phyloP scores from a whole-genome alignment of 2,797 vertebrate genomes.

The Sebastes hubbsi region DNA sequence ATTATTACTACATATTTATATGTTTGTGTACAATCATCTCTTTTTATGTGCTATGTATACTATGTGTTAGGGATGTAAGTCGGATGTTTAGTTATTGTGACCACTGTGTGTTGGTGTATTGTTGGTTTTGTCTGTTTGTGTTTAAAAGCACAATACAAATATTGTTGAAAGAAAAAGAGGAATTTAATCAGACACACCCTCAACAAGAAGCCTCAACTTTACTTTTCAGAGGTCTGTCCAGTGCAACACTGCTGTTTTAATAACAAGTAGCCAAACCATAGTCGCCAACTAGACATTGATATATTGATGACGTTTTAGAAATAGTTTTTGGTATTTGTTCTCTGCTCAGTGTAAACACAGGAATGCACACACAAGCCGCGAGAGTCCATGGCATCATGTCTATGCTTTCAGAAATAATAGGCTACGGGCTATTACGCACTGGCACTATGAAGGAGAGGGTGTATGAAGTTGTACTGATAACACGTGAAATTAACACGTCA shows the following conservation, averaged over 20 bases:
- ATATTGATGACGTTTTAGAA: background rate
- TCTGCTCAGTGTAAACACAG: background rate
- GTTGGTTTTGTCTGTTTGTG: no score
- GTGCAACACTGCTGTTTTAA: background rate
- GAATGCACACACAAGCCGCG: background rate
- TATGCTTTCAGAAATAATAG: background rate
- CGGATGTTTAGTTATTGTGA: no score
- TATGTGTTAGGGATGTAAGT: no score
- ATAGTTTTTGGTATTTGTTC: background rate
- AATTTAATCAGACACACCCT: constrained; percentile 34
- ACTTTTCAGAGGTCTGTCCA: background rate
- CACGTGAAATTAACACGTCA: background rate
- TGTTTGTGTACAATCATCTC: no score
- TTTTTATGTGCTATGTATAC: no score
- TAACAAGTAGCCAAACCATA: background rate
- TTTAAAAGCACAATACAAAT: no score
- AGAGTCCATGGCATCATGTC: background rate
- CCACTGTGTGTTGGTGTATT: no score
- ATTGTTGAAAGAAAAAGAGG: background rate
- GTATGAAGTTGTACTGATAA: background rate
- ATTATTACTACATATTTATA: no score
- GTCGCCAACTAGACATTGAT: background rate
- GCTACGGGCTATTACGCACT: background rate
- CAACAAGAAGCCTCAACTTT: background rate
- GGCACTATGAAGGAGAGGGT: background rate